Base-by-base conservation (phyloP, 1,140 invertebrate genomes). In the Kradibia gibbosae region DNA sequence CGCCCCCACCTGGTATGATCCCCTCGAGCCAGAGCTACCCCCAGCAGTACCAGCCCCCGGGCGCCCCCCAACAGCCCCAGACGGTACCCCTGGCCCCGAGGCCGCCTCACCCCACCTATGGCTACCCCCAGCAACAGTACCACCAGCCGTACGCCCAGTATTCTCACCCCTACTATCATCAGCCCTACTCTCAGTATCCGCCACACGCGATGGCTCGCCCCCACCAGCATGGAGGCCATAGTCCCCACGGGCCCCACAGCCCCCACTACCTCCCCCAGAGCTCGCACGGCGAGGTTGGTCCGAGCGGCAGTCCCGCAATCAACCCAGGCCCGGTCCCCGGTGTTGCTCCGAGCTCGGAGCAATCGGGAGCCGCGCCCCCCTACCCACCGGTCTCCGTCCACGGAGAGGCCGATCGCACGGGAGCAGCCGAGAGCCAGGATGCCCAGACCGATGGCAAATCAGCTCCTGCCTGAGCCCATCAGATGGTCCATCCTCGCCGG, bases 151-250 rank as follows among this genome's bases (percentile, higher is more conserved):
- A 94, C 88, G 92, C 92, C 3, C 93, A 93, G 78, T 92, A 92
- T 57, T 88, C 92, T 5, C 93, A 93, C 88, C 91, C 93, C 0
- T 94, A 94, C 82, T 94, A 94, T 87, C 92, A 93, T 86, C 92
- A 93, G 75, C 92, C 92, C 0, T 93, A 92, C 78, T 93, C 93
- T 3, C 93, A 94, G 17, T 94, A 94, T 83, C 89, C 92, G 1
- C 90, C 91, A 0, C 91, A 92, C 57, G 88, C 90, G 10, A 92
- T 90, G 90, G 91, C 86, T 82, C 92, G 92, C 28, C 92, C 92
- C 1, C 93, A 93, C 74, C 90, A 85, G 28, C 88, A 88, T 71
- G 85, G 88, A 17, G 90, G 90, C 48, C 91, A 89, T 48, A 87
- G 87, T 62, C 88, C 88, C 1, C 88, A 89, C 65, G 74, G 84